Percentiles rank a stretch among this genome's conserved stretches.
Evolutionary conservation across 2,888 invertebrate species (phyloP).

Genomic region (Apamea sordens): DNA sequence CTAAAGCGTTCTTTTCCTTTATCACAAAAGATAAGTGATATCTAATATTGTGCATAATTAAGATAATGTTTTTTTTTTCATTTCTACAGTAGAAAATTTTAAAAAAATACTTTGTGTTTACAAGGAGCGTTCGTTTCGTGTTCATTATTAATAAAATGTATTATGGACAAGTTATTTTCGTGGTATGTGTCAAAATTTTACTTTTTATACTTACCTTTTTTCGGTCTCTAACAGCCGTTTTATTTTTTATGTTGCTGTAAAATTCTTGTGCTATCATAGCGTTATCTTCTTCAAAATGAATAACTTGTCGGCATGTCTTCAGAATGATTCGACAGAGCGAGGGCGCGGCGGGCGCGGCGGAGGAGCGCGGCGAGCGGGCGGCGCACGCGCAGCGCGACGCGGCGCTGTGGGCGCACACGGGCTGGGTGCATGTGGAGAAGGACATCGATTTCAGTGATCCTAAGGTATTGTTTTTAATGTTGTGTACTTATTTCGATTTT

Average conservation of each 20-base stretch:
- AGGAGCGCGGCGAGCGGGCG: conserved; percentile 60
- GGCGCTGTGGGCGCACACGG: conserved; percentile 93
- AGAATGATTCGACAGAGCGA: conserved; percentile 89
- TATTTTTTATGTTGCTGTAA: conserved; percentile 10
- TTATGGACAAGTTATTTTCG: background rate
- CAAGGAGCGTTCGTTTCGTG: background rate
- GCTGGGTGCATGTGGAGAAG: conserved; percentile 95
- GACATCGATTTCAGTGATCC: conserved; percentile 95
- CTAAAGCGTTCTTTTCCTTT: background rate
- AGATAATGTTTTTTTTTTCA: background rate
- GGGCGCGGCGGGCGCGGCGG: conserved; percentile 68
- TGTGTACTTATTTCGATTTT: too few species aligned
- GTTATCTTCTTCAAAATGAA: background rate
- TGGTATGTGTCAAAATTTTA: conserved; percentile 6
- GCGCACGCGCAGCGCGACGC: conserved; percentile 87
- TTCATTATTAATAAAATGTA: background rate
- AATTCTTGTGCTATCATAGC: background rate
- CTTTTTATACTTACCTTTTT: background rate
- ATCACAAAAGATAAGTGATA: conserved; percentile 39
- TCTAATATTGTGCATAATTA: conserved; percentile 31
- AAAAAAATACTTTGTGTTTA: background rate
- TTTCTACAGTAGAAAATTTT: background rate
- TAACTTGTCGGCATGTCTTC: conserved; percentile 43
- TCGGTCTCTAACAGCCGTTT: background rate
- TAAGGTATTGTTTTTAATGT: conserved; percentile 88